Base-by-base conservation (phyloP, 2,113 vertebrate genomes). In the Alectura lathami region DNA sequence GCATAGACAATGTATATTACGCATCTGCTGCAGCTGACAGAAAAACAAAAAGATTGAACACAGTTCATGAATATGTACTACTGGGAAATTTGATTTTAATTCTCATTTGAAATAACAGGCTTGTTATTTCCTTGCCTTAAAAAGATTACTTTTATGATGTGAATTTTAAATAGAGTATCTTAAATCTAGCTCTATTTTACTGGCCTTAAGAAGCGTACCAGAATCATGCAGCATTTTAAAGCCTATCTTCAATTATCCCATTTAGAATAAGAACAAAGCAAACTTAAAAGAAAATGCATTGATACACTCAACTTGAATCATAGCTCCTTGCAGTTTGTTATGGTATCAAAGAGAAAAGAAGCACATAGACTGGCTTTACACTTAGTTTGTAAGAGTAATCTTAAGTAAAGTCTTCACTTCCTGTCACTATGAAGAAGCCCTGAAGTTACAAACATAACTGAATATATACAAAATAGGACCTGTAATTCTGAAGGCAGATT, bases 1-100 rank as follows among this genome's bases (percentile, higher is more conserved):
- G 53, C 56, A 78, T 77, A 94, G 81, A 94, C 83, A 93, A 92
- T 85, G 13, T 73, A 67, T 36, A 76, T 70, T 83, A 64, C 0
- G 1, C 91, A 94, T 95, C 89, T 93, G 89, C 40, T 93, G 74
- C 95, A 94, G 83, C 93, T 96, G 96, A 93, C 83, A 95, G 76
- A 63, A 67, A 91, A 96, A 86, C 40, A 81, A 74, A 84, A 83
- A 85, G 34, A 32, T 21, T 72, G 72, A 92, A 59, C 56, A 22
- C 32, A 75, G 48, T 50, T 92, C 95, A 96, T 97, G 91, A 97
- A 97, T 96, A 97, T 96, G 85, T 82, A 93, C 56, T 70, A 45
- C 86, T 67, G 29, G 42, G 45, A 87, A 94, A 91, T 91, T 75
- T 81, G 48, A 89, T 83, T 89, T 96, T 93, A 95, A 69, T 91